Evolutionary conservation across 2,113 vertebrate species (phyloP).

Genomic region (Neogale vison): DNA sequence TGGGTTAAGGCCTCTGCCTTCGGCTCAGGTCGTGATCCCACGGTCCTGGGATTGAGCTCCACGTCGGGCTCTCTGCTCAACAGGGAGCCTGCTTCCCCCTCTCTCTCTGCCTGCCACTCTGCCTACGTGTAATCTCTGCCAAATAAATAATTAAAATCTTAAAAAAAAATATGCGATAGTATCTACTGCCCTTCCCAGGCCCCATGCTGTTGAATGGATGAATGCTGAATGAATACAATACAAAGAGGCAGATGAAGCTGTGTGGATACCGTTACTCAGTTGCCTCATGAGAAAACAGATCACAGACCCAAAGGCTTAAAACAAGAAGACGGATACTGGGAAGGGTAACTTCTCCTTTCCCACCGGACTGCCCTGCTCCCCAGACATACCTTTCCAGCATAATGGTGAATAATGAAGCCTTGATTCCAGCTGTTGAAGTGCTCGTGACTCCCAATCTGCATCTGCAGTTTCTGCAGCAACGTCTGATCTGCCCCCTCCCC

Average conservation of each 20-base stretch:
- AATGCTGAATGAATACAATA: background rate
- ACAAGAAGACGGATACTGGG: background rate
- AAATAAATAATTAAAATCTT: too few species aligned
- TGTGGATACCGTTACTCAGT: background rate
- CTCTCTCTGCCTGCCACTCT: too few species aligned
- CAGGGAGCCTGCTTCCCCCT: too few species aligned
- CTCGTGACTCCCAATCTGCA: constrained; percentile 96
- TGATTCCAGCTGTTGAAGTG: constrained; percentile 99
- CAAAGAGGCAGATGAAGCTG: background rate
- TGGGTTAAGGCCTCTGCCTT: too few species aligned
- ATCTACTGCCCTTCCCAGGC: background rate
- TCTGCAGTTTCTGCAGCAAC: constrained; percentile 96
- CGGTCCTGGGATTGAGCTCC: too few species aligned
- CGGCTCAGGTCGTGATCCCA: too few species aligned
- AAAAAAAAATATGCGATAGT: background rate
- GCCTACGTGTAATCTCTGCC: too few species aligned
- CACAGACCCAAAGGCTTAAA: background rate
- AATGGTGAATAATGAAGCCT: constrained; percentile 99
- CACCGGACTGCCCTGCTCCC: background rate
- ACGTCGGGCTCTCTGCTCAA: too few species aligned
- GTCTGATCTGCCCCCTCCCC: constrained; percentile 98
- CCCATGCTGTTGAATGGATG: background rate
- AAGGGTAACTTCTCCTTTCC: background rate
- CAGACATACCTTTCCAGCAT: constrained; percentile 94
- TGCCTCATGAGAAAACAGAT: background rate